Evolutionary conservation across 1,140 invertebrate species (phyloP).

Genomic region (Bombyx mandarina): DNA sequence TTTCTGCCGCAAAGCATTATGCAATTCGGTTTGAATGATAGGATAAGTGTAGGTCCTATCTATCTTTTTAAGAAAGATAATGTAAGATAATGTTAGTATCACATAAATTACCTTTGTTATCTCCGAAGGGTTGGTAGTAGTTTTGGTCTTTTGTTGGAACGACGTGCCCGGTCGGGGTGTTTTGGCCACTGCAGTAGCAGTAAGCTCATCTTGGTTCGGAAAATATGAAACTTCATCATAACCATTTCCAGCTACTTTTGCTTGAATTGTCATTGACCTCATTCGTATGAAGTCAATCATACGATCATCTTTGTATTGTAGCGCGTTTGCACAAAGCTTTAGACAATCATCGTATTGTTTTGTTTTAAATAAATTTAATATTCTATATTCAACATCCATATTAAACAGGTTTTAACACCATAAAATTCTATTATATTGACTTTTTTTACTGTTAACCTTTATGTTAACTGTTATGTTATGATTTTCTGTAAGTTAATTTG

Average conservation of each 20-base stretch:
- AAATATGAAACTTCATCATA: constrained; percentile 60
- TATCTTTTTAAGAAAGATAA: no score
- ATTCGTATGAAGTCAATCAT: constrained; percentile 55
- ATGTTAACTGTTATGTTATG: no score
- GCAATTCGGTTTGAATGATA: no score
- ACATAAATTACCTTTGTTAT: constrained; percentile 2
- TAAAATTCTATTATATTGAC: no score
- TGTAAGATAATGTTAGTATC: no score
- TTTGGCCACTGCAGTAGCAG: constrained; percentile 43
- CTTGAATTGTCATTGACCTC: constrained; percentile 53
- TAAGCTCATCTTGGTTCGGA: constrained; percentile 39
- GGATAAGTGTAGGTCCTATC: no score
- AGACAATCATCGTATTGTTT: constrained; percentile 54
- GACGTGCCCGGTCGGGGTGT: constrained; percentile 54
- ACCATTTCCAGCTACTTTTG: constrained; percentile 54
- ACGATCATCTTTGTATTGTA: constrained; percentile 31
- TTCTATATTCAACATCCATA: constrained; percentile 46
- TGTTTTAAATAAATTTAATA: constrained; percentile 54
- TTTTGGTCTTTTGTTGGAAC: constrained; percentile 36
- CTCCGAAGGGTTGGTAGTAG: constrained; percentile 19
- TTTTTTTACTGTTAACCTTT: no score
- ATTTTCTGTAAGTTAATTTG: no score
- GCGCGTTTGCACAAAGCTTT: constrained; percentile 31
- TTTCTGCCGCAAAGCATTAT: no score
- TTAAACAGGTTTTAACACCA: not conserved